These are phyloP conservation scores for Bombus waltoni DNA, from an alignment of 1,140 invertebrate species.

Conservation along the genomic window DNA sequence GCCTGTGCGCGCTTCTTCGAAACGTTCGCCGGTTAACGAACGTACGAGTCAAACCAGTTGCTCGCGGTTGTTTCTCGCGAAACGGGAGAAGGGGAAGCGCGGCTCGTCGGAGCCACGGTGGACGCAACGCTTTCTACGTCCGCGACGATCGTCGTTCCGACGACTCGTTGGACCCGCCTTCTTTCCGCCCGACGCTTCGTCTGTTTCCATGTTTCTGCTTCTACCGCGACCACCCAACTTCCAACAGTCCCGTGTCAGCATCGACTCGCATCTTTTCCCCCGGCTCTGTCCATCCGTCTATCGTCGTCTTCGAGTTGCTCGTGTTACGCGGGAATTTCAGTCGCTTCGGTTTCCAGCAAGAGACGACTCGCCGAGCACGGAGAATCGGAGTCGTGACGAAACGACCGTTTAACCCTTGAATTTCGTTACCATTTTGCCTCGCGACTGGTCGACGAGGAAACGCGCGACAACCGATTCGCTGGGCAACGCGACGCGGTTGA, in stretches of 20 bases:
- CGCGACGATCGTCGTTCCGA: not conserved
- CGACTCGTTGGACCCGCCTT: not conserved
- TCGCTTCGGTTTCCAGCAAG: no score
- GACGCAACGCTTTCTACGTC: constrained; percentile 43
- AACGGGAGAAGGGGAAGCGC: constrained; percentile 29
- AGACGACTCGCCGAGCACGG: no score
- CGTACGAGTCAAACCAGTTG: constrained; percentile 62
- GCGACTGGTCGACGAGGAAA: no score
- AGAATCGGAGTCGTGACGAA: no score
- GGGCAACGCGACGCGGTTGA: no score
- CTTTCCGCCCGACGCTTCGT: not conserved
- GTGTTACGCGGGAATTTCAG: no score
- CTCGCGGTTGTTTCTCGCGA: constrained; percentile 48
- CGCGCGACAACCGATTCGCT: no score
- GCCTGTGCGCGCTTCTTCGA: constrained; percentile 26
- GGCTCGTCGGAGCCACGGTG: constrained; percentile 2
- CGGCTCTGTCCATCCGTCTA: not conserved
- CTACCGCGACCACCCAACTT: not conserved
- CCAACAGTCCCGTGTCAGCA: not conserved
- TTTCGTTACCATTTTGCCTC: no score
- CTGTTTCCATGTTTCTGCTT: not conserved
- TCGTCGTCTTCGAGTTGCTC: no score
- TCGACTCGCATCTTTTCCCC: not conserved
- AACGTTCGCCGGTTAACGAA: constrained; percentile 35
- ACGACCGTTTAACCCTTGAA: no score